These are phyloP conservation scores for Pristionchus exspectatus DNA, from an alignment of 2,888 invertebrate species.

Conservation along the genomic window DNA sequence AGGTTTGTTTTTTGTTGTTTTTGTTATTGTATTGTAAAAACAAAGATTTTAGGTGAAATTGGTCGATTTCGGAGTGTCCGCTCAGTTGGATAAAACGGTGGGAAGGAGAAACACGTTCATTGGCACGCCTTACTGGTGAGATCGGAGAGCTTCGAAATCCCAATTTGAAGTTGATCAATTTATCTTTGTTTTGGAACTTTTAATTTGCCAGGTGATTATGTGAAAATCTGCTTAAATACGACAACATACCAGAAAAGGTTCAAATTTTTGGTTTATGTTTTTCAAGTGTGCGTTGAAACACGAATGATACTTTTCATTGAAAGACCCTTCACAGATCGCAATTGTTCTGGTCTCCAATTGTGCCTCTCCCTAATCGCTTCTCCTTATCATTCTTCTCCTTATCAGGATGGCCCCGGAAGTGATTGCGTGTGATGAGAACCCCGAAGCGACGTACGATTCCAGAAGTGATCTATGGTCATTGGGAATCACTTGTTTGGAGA, in stretches of 20 bases:
- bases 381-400: background rate
- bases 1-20: constrained; percentile 80
- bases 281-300: no score
- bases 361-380: background rate
- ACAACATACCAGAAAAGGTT: no score
- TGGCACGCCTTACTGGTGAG: constrained; percentile 84
- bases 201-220: background rate
- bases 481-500: constrained; percentile 96
- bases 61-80: constrained; percentile 99
- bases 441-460: constrained; percentile 98
- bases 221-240: no score
- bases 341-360: no score
- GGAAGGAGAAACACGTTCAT: constrained; percentile 99
- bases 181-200: background rate
- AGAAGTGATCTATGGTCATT: constrained; percentile 84
- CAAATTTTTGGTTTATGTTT: no score
- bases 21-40: background rate
- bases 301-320: no score
- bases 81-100: constrained; percentile 98
- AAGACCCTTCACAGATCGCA: no score
- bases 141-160: background rate
- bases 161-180: background rate
- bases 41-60: constrained; percentile 86
- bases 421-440: constrained; percentile 99
- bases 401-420: constrained; percentile 95